Evolutionary conservation across 2,113 vertebrate genomes (phyloP).

Genomic region (Indri indri): DNA sequence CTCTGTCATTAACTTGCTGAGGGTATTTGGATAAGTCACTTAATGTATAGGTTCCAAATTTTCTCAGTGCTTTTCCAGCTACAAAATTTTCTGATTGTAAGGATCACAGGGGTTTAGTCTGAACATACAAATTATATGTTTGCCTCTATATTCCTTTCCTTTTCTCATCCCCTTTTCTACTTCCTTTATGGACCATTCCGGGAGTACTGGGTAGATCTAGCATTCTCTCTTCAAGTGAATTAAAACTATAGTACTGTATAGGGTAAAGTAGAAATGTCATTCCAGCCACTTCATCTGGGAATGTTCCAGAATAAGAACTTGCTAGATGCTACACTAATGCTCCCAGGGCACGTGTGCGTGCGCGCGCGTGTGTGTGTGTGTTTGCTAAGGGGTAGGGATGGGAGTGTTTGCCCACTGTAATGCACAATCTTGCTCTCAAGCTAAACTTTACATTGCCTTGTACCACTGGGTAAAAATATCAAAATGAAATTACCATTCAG

Average conservation of each 20-base stretch:
- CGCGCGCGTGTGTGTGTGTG: too few species aligned
- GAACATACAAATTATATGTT: neutral
- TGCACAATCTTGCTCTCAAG: neutral
- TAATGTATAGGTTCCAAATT: neutral
- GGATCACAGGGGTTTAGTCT: neutral
- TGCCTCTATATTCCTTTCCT: neutral
- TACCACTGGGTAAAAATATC: neutral
- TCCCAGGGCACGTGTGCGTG: neutral
- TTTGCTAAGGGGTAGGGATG: neutral
- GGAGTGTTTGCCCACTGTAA: neutral
- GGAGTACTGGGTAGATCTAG: neutral
- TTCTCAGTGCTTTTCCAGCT: neutral
- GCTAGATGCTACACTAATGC: neutral
- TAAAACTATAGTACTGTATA: neutral
- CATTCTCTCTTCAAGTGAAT: conserved; percentile 34
- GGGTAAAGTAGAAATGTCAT: neutral
- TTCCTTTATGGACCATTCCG: conserved; percentile 16
- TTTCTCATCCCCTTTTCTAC: neutral
- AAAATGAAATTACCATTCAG: conserved; percentile 4
- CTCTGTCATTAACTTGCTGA: neutral
- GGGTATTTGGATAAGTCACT: neutral
- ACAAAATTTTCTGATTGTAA: neutral
- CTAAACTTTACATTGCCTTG: neutral
- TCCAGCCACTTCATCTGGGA: neutral
- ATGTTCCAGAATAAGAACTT: conserved; percentile 29